Evolutionary conservation across 2,888 invertebrate species (phyloP), one percentile per base, ranked within the genome.

Genomic region (Amaurobius ferox): DNA sequence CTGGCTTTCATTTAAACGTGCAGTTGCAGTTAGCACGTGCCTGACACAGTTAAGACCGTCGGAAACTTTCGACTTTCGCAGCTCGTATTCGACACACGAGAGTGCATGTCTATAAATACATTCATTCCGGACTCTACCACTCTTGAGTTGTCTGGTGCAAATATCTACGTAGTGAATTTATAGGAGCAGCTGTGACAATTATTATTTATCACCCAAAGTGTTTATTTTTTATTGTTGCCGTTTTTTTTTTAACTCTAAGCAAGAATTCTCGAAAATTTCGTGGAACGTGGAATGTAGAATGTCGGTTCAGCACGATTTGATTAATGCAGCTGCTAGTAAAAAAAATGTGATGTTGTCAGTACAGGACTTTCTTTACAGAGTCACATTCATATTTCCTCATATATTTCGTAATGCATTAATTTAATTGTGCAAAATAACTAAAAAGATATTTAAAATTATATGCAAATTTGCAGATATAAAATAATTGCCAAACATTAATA

Each of bases 91-190:
- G 76, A 76, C 76, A 76, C 67, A 67, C 35, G 13, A 11, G 40
- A 74, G 68, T n/a, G 44, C n/a, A n/a, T 23, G 16, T n/a, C 81
- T 83, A 83, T 76, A 83, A 83, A 76, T 83, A 83, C 48, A 72
- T 76, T 55, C 48, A 72, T 79, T 68, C 68, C 26, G 68, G 16
- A 48, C 19, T 9, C 35, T 66, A 32, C 55, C 64, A 44, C 55
- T 55, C 55, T 55, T 1, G 55, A 23, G 55, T 23, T 55, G 6
- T 55, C 55, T 55, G 55, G 55, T 11, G 23, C 19, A 66, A 39
- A 64, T 76, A 19, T 66, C 66, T 73, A 7, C 19, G 30, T 80
- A 80, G 74, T 80, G 80, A 80, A 80, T 71, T 64, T 64, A 76
- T 39, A 67, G 35, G 72, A 66, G 66, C 77, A 77, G 77, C 77